These are phyloP conservation scores for Piezodorus guildinii DNA, from an alignment of 1,140 invertebrate genomes.

Conservation along the genomic window DNA sequence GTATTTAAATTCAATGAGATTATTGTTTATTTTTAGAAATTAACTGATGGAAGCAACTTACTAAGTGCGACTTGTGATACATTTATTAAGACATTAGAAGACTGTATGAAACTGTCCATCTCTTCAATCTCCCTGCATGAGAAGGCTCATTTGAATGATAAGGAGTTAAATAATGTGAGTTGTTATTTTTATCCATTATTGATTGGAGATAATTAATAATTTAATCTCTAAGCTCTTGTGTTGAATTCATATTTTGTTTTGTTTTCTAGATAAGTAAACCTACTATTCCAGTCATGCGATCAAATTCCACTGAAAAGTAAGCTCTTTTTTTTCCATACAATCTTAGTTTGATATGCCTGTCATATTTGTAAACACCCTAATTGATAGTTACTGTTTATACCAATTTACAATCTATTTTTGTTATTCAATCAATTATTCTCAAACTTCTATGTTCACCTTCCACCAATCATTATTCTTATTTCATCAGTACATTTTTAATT, in stretches of 20 bases:
- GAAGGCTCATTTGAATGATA: conserved; percentile 11
- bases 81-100: conserved; percentile 68
- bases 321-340: too few species aligned
- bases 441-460: too few species aligned
- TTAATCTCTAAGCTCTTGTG: not conserved
- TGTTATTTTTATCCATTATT: not conserved
- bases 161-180: conserved; percentile 21
- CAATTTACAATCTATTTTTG: too few species aligned
- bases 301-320: conserved; percentile 25
- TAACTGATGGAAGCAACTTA: conserved; percentile 61
- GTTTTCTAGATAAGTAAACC: conserved; percentile 23
- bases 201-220: not conserved
- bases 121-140: conserved; percentile 11
- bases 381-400: too few species aligned
- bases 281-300: conserved; percentile 23
- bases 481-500: too few species aligned
- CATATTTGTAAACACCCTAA: not conserved
- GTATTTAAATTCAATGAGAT: not conserved
- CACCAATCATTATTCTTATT: too few species aligned
- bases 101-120: conserved; percentile 44
- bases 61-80: conserved; percentile 70
- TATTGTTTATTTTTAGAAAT: conserved; percentile 41
- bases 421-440: too few species aligned
- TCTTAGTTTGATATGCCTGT: not conserved
- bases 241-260: not conserved